Evolutionary conservation across 2,888 invertebrate genomes (phyloP), one percentile per base, ranked within the genome.

Genomic region (Isoperla grammatica): DNA sequence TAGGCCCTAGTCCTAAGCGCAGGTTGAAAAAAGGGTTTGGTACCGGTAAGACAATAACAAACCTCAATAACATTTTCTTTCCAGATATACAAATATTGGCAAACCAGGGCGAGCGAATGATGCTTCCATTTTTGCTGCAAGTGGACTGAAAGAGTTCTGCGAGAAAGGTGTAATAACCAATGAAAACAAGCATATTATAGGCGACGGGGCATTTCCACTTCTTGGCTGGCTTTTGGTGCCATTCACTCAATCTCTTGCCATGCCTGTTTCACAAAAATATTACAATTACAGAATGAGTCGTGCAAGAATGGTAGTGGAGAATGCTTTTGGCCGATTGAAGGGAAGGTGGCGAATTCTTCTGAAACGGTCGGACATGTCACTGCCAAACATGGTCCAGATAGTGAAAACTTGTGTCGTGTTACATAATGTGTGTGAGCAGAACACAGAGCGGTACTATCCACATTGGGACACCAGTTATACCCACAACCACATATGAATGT

Each of bases 391-490:
- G 42, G 54, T 53, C 46, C 35, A 19, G n/a, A 23, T 61, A 12
- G 46, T 58, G 23, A 54, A 54, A 40, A 15, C 56, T 13, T 61
- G 60, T 15, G 35, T 54, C 46, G 54, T 45, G 22, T 37, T 61
- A 3, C 60, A 61, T 43, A 61, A 61, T 46, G 13, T 61, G 13
- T 61, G 61, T 55, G 61, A 61, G 59, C n/a, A n/a, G n/a, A n/a
- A n/a, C n/a, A n/a, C n/a, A n/a, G n/a, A n/a, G n/a, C n/a, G n/a
- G n/a, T n/a, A n/a, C n/a, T n/a, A n/a, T n/a, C n/a, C n/a, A n/a
- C n/a, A n/a, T n/a, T n/a, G n/a, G n/a, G n/a, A n/a, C n/a, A n/a
- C n/a, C n/a, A n/a, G n/a, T n/a, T n/a, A n/a, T n/a, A n/a, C n/a
- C n/a, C n/a, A n/a, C n/a, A n/a, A n/a, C n/a, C n/a, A n/a, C n/a